Percentiles rank a stretch among this genome's conserved stretches.
Evolutionary conservation across 2,113 vertebrate genomes (phyloP).

Genomic region (Indicator indicator): DNA sequence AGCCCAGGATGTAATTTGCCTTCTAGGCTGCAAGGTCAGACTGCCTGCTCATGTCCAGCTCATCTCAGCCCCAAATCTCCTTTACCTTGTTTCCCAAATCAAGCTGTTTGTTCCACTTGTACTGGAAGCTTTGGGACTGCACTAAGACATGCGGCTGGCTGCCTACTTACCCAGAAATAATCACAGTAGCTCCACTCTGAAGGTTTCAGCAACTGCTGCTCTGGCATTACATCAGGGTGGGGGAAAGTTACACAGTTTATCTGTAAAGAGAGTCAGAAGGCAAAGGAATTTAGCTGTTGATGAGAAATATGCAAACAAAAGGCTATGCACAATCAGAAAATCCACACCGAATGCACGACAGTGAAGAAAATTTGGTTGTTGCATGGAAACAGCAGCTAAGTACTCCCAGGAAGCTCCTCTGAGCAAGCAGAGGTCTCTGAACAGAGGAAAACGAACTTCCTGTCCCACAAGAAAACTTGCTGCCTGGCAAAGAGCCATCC

Average conservation of each 20-base stretch:
- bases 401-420: constrained; percentile 13
- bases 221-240: constrained; percentile 84
- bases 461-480: background rate
- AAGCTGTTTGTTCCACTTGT: constrained; percentile 19
- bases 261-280: constrained; percentile 65
- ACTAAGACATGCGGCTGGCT: constrained; percentile 51
- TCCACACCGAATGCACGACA: background rate
- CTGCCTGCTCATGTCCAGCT: too few relatives aligned
- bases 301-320: constrained; percentile 8
- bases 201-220: constrained; percentile 96
- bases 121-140: constrained; percentile 17
- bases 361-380: constrained; percentile 19
- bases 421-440: background rate
- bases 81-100: background rate
- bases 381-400: constrained; percentile 33
- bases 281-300: background rate
- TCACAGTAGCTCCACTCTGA: constrained; percentile 99
- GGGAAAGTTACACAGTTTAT: constrained; percentile 97
- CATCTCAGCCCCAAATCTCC: background rate
- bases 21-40: too few relatives aligned
- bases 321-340: constrained; percentile 9
- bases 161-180: constrained; percentile 94
- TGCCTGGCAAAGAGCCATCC: background rate
- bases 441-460: background rate
- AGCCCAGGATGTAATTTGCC: too few relatives aligned